Percentiles rank a stretch among this genome's conserved stretches.
Evolutionary conservation across 2,888 invertebrate genomes (phyloP).

Genomic region (Andrena haemorrhoa): DNA sequence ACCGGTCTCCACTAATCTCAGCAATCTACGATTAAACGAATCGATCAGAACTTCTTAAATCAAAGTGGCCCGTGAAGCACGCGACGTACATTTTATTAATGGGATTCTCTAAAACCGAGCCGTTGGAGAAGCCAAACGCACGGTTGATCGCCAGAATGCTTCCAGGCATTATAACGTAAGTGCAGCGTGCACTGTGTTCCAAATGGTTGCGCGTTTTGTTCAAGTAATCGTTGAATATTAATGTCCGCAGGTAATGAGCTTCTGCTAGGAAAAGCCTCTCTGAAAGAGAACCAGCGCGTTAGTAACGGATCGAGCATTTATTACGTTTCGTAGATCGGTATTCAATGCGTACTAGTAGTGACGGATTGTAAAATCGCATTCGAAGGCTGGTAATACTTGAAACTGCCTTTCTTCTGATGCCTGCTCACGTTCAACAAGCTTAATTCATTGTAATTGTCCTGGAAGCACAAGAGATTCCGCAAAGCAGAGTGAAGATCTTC

Average conservation of each 20-base stretch:
- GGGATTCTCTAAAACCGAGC: conserved; percentile 87
- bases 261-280: conserved; percentile 89
- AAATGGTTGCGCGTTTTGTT: conserved; percentile 87
- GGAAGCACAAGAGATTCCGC: not conserved
- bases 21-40: conserved; percentile 86
- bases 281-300: not conserved
- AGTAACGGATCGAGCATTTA: not conserved
- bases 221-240: conserved; percentile 90
- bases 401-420: conserved; percentile 33
- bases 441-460: conserved; percentile 55
- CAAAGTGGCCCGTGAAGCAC: not conserved
- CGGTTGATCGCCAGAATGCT: conserved; percentile 89
- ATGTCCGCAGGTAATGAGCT: conserved; percentile 88
- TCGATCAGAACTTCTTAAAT: no score
- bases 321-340: not conserved
- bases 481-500: not conserved
- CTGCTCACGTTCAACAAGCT: conserved; percentile 48
- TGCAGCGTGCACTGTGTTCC: conserved; percentile 89
- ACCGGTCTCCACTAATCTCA: conserved; percentile 90
- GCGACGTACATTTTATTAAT: conserved; percentile 89
- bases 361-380: conserved; percentile 50
- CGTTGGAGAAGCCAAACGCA: conserved; percentile 90
- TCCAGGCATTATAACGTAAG: conserved; percentile 91
- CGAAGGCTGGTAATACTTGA: conserved; percentile 49
- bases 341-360: conserved; percentile 41